Base-by-base conservation (phyloP, 2,113 vertebrate genomes). In the Misgurnus anguillicaudatus region DNA sequence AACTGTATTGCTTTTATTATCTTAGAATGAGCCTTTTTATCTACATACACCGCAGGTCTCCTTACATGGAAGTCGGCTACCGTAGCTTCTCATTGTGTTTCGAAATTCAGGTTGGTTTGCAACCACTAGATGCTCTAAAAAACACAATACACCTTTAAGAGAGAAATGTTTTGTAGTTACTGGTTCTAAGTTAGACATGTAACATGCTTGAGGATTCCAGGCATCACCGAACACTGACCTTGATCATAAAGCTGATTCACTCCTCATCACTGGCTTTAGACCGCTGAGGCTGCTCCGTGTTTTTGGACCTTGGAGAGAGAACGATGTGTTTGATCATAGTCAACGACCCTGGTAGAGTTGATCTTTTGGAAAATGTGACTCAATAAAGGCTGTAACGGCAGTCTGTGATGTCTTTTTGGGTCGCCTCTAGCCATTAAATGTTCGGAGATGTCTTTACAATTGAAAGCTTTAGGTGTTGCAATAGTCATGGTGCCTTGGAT, bases 291-390 rank as follows among this genome's bases (percentile, higher is more conserved):
- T 24, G 17, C 3, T 69, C n/a, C 45, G 2, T 62, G 13, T 63
- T 17, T 42, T 24, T 0, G 5, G 58, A 53, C 7, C 1, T 9
- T 55, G 31, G 51, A 47, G 1, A 39, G 61, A 71, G 13, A 45
- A 17, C 67, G 38, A 70, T 45, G 65, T 72, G 19, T 36, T 79
- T 75, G 77, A 51, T 72, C 78, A 60, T 65, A 80, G 73, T 60
- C 73, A 72, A 61, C 9, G 38, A 67, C 41, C 61, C 67, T 53
- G 19, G 42, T 31, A 9, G 60, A 71, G 66, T 13, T 70, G 17
- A 66, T 83, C 45, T 65, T 80, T 71, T 51, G 61, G 51, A 65
- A 80, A 76, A 71, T 83, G 36, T 68, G 45, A 61, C 63, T 79
- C 36, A 31, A 55, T 65, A 19, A 70, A 62, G 53, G 16, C 64